Evolutionary conservation across 1,140 invertebrate genomes (phyloP), one percentile per base, ranked within the genome.

Genomic region (Hycleus cichorii): DNA sequence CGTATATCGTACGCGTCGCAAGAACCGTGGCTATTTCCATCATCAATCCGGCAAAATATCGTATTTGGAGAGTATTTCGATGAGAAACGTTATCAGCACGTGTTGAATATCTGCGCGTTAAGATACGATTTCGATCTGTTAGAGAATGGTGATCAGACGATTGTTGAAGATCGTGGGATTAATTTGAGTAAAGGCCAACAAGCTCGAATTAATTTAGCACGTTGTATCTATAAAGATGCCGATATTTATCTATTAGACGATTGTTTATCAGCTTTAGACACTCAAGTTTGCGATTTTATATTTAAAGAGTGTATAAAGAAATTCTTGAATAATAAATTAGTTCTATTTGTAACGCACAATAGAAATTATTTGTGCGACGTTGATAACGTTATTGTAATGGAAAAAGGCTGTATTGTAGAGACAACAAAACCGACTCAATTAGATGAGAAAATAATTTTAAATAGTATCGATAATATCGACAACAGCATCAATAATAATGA

Each of bases 111-210:
- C 11, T 85, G 83, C 62, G 80, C 82, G 5, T 73, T 87, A 5
- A 73, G 76, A 42, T 78, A 78, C 60, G 90, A 92, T 70, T 80
- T 91, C 54, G 83, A 83, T 61, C 76, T 80, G 58, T 80, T 85
- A 60, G 77, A 79, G 18, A 74, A 80, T 58, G 83, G 86, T 25
- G 90, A 92, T 65, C 77, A 81, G 61, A 91, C 90, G 0, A 72
- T 89, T 18, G 86, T 93, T 4, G 90, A 89, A 39, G 90, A 94
- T 66, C 78, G 85, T 72, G 90, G 91, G 49, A 80, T 84, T 7
- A 83, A 82, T 24, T 73, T 91, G 2, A 89, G 86, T 64, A 90
- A 89, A 24, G 90, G 94, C 46, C 94, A 97, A 75, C 86, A 90
- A 63, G 91, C 93, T 0, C 81, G 93, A 64, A 88, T 97, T 4